Evolutionary conservation across 2,888 invertebrate species (phyloP).

Genomic region (Eucera pruinosa): DNA sequence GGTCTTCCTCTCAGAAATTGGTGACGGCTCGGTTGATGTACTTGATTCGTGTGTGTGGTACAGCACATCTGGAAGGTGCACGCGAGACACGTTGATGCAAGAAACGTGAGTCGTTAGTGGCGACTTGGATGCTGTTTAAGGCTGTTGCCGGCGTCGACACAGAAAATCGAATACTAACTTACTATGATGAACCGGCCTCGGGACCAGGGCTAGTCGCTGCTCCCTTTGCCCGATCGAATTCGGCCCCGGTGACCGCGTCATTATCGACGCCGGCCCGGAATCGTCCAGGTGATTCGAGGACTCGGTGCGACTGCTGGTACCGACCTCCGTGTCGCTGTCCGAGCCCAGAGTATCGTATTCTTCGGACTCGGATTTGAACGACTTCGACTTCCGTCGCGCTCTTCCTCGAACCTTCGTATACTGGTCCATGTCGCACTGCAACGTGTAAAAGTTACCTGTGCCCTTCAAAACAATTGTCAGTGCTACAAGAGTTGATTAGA

Average conservation of each 20-base stretch:
- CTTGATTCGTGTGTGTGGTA: constrained; percentile 85
- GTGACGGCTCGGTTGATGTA: constrained; percentile 86
- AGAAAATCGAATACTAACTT: constrained; percentile 86
- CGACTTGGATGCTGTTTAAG: constrained; percentile 60
- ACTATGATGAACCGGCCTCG: constrained; percentile 86
- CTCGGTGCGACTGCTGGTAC: constrained; percentile 85
- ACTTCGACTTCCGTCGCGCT: constrained; percentile 85
- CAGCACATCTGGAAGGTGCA: constrained; percentile 81
- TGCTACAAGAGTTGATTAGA: neutral
- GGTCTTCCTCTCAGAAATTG: constrained; percentile 85
- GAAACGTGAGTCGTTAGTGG: constrained; percentile 68
- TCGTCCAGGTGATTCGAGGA: constrained; percentile 85
- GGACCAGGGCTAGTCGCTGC: constrained; percentile 85
- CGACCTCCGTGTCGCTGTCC: constrained; percentile 85
- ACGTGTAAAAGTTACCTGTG: constrained; percentile 29
- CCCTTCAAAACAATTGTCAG: neutral
- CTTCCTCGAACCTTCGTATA: constrained; percentile 82
- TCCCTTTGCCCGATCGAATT: constrained; percentile 84
- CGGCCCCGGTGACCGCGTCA: constrained; percentile 80
- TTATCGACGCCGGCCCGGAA: constrained; percentile 81
- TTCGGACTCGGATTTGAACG: constrained; percentile 86
- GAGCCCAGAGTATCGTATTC: constrained; percentile 86
- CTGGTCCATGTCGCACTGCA: constrained; percentile 81
- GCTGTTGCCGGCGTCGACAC: constrained; percentile 74
- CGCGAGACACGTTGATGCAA: constrained; percentile 64